phyloP scores from a whole-genome alignment of 2,888 invertebrate species.

The Drosophila tripunctata region DNA sequence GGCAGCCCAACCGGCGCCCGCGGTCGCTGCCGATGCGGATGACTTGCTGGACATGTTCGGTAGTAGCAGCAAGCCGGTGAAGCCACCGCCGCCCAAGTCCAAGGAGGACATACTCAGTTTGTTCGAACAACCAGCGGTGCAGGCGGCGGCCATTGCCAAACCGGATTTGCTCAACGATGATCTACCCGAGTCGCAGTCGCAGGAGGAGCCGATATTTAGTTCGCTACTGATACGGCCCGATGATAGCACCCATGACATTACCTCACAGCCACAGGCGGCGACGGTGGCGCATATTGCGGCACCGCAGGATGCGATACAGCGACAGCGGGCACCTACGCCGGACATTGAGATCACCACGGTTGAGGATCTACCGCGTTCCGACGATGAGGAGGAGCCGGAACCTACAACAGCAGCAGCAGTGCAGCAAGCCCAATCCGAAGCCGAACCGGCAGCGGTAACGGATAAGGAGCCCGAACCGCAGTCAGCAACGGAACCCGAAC shows the following conservation, averaged over 20 bases:
- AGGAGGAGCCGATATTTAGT: conserved; percentile 78
- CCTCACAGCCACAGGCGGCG: conserved; percentile 83
- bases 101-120: conserved; percentile 87
- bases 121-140: conserved; percentile 83
- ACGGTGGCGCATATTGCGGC: conserved; percentile 69
- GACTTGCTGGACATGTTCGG: conserved; percentile 86
- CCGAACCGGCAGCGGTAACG: not conserved
- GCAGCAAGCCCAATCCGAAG: conserved; percentile 2
- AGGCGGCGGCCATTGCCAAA: conserved; percentile 81
- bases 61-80: conserved; percentile 84
- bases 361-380: conserved; percentile 83
- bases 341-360: conserved; percentile 84
- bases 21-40: conserved; percentile 75
- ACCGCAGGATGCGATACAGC: conserved; percentile 65
- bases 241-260: conserved; percentile 82
- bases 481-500: conserved; percentile 25
- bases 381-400: conserved; percentile 82
- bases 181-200: conserved; percentile 72
- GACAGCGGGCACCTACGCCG: conserved; percentile 82
- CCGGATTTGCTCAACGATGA: conserved; percentile 87
- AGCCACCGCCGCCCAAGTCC: conserved; percentile 85
- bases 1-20: conserved; percentile 37
- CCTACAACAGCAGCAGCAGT: conserved; percentile 38
- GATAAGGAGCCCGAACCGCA: conserved; percentile 33
- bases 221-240: conserved; percentile 82